A percentile compares a stretch with the other conserved stretches of the same genome.
phyloP scores from a whole-genome alignment of 2,888 invertebrate genomes.

The Leptinotarsa peninsularis region DNA sequence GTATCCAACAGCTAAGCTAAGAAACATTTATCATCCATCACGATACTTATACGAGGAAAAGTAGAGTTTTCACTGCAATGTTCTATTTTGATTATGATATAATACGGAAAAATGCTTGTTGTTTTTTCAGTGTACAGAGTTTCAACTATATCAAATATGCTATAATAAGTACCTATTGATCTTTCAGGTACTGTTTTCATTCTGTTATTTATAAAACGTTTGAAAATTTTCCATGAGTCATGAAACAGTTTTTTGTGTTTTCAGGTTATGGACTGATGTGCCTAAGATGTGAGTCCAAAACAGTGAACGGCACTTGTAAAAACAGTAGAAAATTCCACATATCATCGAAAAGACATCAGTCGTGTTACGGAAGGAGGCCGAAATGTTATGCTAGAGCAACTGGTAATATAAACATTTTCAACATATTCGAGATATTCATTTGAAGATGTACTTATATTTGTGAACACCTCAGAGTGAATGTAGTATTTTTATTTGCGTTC shows the following conservation, averaged over 20 bases:
- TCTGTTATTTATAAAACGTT: neutral
- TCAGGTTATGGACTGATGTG: constrained; percentile 23
- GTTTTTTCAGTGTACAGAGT: too few relatives aligned
- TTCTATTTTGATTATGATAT: too few relatives aligned
- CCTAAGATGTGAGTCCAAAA: constrained; percentile 22
- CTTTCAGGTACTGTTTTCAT: neutral
- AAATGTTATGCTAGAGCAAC: constrained; percentile 29
- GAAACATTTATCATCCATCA: too few relatives aligned
- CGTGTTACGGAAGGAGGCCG: constrained; percentile 12
- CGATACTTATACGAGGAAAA: too few relatives aligned
- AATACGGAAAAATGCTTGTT: too few relatives aligned
- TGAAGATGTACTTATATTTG: too few relatives aligned
- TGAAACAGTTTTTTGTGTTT: neutral
- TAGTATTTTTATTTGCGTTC: too few relatives aligned
- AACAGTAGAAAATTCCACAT: constrained; percentile 15
- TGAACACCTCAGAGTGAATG: too few relatives aligned
- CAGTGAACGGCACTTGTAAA: constrained; percentile 22
- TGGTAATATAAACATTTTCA: constrained; percentile 6
- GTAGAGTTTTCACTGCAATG: too few relatives aligned
- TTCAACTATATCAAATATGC: too few relatives aligned
- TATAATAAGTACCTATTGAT: too few relatives aligned
- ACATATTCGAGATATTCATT: neutral
- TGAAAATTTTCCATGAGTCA: too few relatives aligned
- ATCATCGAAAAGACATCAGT: constrained; percentile 1
- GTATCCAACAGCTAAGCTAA: neutral